These are phyloP conservation scores for Danaus melanippus DNA, from an alignment of 1,140 invertebrate genomes.

Conservation along the genomic window DNA sequence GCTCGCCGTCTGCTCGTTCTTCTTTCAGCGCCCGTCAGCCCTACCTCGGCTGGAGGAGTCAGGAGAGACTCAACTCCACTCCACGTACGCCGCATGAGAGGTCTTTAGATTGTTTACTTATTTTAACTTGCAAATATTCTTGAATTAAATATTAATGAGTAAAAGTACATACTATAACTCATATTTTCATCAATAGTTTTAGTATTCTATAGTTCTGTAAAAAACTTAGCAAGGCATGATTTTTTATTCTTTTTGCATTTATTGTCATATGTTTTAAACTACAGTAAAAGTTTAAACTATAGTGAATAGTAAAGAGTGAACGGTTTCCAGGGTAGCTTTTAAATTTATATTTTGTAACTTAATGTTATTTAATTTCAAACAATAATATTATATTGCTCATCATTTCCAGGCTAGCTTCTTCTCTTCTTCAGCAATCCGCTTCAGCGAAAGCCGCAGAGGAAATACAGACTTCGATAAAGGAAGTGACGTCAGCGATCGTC, in stretches of 20 bases:
- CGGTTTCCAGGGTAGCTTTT: no score
- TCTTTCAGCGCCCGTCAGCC: constrained; percentile 80
- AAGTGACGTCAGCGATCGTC: constrained; percentile 93
- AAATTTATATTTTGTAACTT: no score
- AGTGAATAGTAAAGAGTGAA: no score
- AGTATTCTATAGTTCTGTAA: no score
- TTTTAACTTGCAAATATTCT: no score
- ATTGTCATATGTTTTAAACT: no score
- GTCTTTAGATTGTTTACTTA: constrained; percentile 26
- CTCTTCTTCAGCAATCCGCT: constrained; percentile 71
- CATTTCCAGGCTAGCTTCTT: constrained; percentile 75
- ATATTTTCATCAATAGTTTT: no score
- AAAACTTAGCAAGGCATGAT: no score
- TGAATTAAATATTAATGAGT: no score
- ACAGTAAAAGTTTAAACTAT: no score
- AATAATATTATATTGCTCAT: not conserved
- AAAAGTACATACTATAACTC: no score
- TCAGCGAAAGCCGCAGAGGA: constrained; percentile 77
- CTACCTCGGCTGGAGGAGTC: constrained; percentile 91
- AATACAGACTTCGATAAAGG: constrained; percentile 91
- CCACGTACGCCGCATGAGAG: constrained; percentile 88
- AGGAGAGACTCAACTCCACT: constrained; percentile 80
- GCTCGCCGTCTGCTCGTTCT: constrained; percentile 60
- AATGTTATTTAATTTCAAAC: not conserved
- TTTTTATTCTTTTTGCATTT: no score